phyloP scores from a whole-genome alignment of 1,140 invertebrate species.

The Odontomachus brunneus region DNA sequence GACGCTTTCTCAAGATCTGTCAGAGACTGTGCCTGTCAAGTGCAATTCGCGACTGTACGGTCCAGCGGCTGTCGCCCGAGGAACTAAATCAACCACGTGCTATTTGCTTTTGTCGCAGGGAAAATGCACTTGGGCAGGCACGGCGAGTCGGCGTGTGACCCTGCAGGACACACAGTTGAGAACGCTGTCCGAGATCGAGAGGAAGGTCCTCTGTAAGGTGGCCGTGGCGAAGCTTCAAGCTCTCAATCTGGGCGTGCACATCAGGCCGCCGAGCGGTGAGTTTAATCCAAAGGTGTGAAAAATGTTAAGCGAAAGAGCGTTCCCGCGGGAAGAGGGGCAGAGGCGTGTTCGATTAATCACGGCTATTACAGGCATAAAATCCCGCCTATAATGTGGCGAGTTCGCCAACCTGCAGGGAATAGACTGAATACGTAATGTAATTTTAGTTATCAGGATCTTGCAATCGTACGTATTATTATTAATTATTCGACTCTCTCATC shows the following conservation, averaged over 20 bases:
- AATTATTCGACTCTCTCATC: too few relatives aligned
- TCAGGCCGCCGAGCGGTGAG: constrained; percentile 90
- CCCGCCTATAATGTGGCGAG: too few relatives aligned
- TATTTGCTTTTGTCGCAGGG: constrained; percentile 87
- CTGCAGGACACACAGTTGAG: constrained; percentile 90
- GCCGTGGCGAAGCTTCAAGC: constrained; percentile 95
- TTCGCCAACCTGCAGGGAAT: too few relatives aligned
- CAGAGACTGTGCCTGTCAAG: too few relatives aligned
- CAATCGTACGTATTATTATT: too few relatives aligned
- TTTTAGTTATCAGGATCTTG: too few relatives aligned
- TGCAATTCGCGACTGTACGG: neutral
- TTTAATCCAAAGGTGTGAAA: neutral
- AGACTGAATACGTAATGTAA: too few relatives aligned
- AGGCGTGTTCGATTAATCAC: too few relatives aligned
- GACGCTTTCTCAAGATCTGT: neutral
- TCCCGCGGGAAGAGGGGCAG: too few relatives aligned
- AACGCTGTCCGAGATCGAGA: constrained; percentile 92
- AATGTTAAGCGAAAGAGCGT: neutral
- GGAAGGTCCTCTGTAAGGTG: constrained; percentile 92
- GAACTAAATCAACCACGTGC: neutral
- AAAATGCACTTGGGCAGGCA: constrained; percentile 93
- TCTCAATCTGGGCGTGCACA: constrained; percentile 92
- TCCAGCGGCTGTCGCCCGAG: too few relatives aligned
- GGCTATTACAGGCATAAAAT: too few relatives aligned
- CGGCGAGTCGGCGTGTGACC: constrained; percentile 90